A percentile compares a stretch with the other conserved stretches of the same genome.
These are phyloP conservation scores for Melitaea athalia DNA, from an alignment of 2,888 invertebrate genomes.

Conservation along the genomic window DNA sequence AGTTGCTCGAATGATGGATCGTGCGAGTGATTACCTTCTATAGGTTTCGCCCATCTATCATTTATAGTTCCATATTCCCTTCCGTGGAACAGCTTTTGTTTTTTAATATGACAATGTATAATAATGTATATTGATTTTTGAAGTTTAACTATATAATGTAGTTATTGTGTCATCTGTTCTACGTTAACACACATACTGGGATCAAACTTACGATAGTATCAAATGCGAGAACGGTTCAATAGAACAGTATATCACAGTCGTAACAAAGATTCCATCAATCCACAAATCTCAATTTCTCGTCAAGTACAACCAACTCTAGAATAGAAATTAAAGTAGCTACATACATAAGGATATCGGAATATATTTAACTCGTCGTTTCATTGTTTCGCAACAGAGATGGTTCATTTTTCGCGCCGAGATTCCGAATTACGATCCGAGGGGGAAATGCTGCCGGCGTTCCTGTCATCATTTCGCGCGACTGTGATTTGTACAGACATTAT, in stretches of 20 bases:
- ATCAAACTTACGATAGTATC: too few species aligned
- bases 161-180: too few species aligned
- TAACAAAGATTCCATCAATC: too few species aligned
- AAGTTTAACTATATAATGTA: too few species aligned
- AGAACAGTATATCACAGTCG: too few species aligned
- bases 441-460: background rate
- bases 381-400: background rate
- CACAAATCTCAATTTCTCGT: background rate
- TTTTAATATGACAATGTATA: background rate
- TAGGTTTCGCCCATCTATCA: slow-evolving; percentile 4
- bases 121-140: background rate
- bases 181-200: too few species aligned
- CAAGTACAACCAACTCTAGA: background rate
- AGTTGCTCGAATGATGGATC: background rate
- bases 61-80: background rate
- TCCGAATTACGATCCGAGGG: slow-evolving; percentile 1
- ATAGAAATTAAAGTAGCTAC: background rate
- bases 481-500: background rate
- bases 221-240: too few species aligned
- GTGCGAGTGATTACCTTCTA: background rate
- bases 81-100: background rate
- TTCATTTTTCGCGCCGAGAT: background rate
- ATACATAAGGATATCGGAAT: background rate
- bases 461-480: background rate
- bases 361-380: background rate